Evolutionary conservation across 2,113 vertebrate species (phyloP).

Genomic region (Furnarius figulus): DNA sequence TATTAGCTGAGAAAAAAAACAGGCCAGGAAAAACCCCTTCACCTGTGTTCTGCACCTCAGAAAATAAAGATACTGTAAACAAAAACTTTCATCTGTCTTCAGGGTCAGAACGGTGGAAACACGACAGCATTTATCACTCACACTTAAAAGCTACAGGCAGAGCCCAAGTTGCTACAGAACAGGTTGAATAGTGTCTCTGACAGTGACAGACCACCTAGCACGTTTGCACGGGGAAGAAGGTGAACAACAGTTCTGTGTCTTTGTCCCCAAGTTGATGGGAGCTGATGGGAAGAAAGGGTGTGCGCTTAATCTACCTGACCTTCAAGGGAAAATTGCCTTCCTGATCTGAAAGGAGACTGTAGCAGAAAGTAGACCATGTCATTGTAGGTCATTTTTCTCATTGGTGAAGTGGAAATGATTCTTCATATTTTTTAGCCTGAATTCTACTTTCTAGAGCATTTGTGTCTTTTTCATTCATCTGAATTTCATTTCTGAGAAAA

Average conservation of each 20-base stretch:
- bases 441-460: not conserved
- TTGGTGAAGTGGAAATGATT: not conserved
- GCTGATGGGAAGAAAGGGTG: not conserved
- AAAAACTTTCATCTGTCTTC: not conserved
- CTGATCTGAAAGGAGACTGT: not conserved
- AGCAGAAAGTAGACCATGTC: not conserved
- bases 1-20: not conserved
- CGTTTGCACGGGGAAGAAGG: not conserved
- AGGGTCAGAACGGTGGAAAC: not conserved
- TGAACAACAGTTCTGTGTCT: accelerated
- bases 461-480: not conserved
- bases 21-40: not conserved
- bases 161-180: not conserved
- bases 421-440: not conserved
- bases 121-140: not conserved
- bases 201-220: not conserved
- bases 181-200: not conserved
- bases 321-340: not conserved
- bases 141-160: not conserved
- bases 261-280: not conserved
- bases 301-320: not conserved
- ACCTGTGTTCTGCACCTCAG: not conserved
- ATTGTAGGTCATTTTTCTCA: not conserved
- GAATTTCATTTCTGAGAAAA: not conserved
- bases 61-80: not conserved